Evolutionary conservation across 2,797 vertebrate genomes (phyloP).

Genomic region (Danio tinwini): DNA sequence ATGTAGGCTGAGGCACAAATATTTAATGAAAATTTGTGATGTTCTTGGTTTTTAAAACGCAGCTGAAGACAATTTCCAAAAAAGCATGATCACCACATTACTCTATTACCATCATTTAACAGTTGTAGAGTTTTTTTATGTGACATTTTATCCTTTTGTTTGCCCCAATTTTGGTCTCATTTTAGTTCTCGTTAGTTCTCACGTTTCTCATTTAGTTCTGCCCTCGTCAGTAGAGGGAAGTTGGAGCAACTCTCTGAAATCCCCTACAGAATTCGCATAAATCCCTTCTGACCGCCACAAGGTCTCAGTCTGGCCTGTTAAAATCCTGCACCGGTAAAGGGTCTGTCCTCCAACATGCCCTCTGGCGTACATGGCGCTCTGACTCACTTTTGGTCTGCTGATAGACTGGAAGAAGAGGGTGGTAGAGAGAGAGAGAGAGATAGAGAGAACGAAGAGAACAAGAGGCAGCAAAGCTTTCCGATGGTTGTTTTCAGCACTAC

Average conservation of each 20-base stretch:
- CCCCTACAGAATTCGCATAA: neutral
- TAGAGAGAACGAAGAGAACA: neutral
- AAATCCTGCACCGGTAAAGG: neutral
- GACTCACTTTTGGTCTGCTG: constrained; percentile 29
- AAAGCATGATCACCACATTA: neutral
- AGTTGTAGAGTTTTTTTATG: neutral
- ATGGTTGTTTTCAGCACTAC: constrained; percentile 11
- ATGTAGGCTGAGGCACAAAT: too few relatives aligned
- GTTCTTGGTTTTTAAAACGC: too few relatives aligned
- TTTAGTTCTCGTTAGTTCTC: too few relatives aligned
- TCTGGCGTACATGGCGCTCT: constrained; percentile 15
- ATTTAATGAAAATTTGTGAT: too few relatives aligned
- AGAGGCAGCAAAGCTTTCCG: constrained; percentile 12
- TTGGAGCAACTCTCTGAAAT: constrained; percentile 4
- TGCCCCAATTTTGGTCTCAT: neutral
- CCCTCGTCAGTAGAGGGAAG: neutral
- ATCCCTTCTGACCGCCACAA: neutral
- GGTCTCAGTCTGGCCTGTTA: neutral
- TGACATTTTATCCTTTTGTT: neutral
- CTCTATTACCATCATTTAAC: neutral
- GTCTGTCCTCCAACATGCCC: constrained; percentile 39
- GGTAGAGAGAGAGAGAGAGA: neutral
- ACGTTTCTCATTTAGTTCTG: neutral
- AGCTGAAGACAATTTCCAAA: neutral
- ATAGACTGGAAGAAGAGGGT: neutral